A percentile compares a stretch with the other conserved stretches of the same genome.
Evolutionary conservation across 92 coral and sea anemone species (phyloP).

Genomic region (Zoanthus sansibaricus): DNA sequence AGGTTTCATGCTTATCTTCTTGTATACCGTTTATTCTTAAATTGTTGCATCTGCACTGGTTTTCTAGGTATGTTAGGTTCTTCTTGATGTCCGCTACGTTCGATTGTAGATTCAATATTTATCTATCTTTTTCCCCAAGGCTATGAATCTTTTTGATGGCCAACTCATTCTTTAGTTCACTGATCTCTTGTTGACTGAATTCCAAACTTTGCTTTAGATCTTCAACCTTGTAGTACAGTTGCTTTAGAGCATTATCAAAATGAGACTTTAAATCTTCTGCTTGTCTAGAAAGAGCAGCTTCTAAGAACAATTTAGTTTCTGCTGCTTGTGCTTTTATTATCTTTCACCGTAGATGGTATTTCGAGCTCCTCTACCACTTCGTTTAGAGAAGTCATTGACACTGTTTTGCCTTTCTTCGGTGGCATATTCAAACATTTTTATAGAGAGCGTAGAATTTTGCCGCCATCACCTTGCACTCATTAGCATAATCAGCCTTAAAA

Average conservation of each 20-base stretch:
- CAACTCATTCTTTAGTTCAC: no score
- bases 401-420: neutral
- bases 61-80: neutral
- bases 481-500: no score
- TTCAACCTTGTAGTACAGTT: neutral
- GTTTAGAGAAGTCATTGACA: neutral
- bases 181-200: neutral
- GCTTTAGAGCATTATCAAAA: neutral
- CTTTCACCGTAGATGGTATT: neutral
- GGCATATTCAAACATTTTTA: neutral
- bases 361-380: neutral
- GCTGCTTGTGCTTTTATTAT: neutral
- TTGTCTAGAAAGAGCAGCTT: neutral
- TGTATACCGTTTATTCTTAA: neutral
- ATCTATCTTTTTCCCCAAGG: neutral
- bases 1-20: neutral
- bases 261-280: neutral
- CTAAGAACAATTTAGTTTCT: neutral
- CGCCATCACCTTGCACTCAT: no score
- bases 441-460: no score
- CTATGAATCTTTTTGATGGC: no score
- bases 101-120: neutral
- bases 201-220: neutral
- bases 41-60: neutral
- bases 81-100: neutral